phyloP scores from a whole-genome alignment of 92 coral and sea anemone species.

The Nematostella vectensis region DNA sequence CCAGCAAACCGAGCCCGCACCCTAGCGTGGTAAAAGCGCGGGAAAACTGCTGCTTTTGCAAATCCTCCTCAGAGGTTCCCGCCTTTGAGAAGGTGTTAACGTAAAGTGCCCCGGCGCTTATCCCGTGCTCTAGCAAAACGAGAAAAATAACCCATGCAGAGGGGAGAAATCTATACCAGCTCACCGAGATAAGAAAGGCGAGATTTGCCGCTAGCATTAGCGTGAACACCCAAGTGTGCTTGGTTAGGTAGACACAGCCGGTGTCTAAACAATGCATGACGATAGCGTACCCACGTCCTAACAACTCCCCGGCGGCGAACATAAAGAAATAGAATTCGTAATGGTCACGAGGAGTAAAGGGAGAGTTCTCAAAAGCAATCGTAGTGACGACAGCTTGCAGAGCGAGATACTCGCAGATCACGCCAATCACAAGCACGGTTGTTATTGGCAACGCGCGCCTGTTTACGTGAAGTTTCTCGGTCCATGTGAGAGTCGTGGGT shows the following conservation, averaged over 20 bases:
- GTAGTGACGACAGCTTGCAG: conserved; percentile 65
- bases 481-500: conserved; percentile 15
- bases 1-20: conserved; percentile 46
- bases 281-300: conserved; percentile 54
- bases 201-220: conserved; percentile 27
- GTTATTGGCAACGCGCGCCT: conserved; percentile 22
- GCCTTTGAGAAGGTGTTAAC: conserved; percentile 51
- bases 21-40: conserved; percentile 77
- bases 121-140: conserved; percentile 40
- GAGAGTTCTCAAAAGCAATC: conserved; percentile 49
- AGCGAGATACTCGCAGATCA: conserved; percentile 47
- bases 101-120: conserved; percentile 49
- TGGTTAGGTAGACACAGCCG: conserved; percentile 15
- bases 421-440: conserved; percentile 33
- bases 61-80: conserved; percentile 21
- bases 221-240: conserved; percentile 58
- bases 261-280: conserved; percentile 9
- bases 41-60: conserved; percentile 52
- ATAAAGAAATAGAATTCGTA: conserved; percentile 52
- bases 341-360: conserved; percentile 59
- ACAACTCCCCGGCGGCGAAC: conserved; percentile 52
- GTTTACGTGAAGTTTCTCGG: conserved; percentile 28
- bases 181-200: conserved; percentile 33
- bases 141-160: conserved; percentile 46
- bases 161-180: conserved; percentile 62